These are phyloP conservation scores for Gallinago jamesoni DNA, from an alignment of 2,113 vertebrate species.

Conservation along the genomic window DNA sequence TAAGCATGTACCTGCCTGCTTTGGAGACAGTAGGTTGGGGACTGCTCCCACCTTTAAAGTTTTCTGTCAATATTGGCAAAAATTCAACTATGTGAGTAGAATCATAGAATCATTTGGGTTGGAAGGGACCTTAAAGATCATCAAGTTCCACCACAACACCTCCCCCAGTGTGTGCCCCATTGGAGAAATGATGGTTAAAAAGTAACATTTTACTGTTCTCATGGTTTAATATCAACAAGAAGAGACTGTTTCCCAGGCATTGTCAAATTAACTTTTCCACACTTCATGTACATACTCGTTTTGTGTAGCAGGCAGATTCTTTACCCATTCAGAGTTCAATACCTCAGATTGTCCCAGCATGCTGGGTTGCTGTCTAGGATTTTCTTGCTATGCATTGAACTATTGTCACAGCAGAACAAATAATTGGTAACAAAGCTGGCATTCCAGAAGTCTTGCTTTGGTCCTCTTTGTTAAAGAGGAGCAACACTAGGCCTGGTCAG, in stretches of 20 bases:
- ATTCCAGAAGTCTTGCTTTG: neutral
- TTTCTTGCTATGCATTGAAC: neutral
- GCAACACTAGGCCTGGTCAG: neutral
- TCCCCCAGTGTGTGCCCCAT: neutral
- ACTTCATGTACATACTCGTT: neutral
- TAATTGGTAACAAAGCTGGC: neutral
- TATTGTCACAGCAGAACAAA: neutral
- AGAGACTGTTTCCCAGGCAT: neutral
- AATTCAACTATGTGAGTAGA: neutral
- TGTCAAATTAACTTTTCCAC: neutral
- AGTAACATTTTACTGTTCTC: neutral
- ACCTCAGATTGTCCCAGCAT: neutral
- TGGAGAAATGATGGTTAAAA: neutral
- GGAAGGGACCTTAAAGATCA: too few species aligned
- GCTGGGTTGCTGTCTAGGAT: neutral
- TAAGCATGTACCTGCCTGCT: neutral
- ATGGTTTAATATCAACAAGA: neutral
- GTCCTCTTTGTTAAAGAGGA: neutral
- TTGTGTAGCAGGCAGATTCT: neutral
- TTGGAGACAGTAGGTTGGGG: neutral
- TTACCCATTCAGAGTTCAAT: accelerated
- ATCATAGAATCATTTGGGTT: too few species aligned
- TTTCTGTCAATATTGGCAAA: neutral
- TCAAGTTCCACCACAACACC: too few species aligned
- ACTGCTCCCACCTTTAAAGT: neutral